A percentile compares a stretch with the other conserved stretches of the same genome.
These are phyloP conservation scores for Barbus barbus DNA, from an alignment of 2,113 vertebrate genomes.

Conservation along the genomic window DNA sequence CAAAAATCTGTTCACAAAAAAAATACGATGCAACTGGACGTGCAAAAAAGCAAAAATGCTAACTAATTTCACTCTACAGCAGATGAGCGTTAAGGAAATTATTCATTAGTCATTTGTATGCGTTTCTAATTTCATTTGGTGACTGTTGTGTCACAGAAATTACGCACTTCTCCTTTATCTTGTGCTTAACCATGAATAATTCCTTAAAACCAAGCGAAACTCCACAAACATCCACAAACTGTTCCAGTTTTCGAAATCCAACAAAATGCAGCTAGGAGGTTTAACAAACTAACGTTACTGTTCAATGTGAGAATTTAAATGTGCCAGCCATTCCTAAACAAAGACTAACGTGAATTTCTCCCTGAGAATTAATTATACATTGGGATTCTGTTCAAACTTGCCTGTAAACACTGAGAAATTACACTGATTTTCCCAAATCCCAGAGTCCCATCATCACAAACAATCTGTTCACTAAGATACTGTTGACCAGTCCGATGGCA, in stretches of 20 bases:
- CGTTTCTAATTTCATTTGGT: background rate
- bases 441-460: constrained; percentile 79
- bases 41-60: background rate
- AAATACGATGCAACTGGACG: background rate
- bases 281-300: background rate
- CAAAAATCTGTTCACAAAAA: background rate
- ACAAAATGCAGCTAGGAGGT: background rate
- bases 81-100: background rate
- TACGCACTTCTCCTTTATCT: background rate
- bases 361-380: background rate
- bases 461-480: constrained; percentile 79
- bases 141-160: background rate
- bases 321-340: background rate
- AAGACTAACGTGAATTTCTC: background rate
- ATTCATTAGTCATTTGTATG: background rate
- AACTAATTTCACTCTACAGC: too few relatives aligned
- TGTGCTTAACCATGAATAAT: background rate
- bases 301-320: background rate
- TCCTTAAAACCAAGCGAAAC: background rate
- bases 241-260: background rate
- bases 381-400: background rate
- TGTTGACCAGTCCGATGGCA: constrained; percentile 81
- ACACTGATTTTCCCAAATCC: constrained; percentile 63
- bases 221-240: background rate
- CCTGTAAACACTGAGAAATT: background rate